A percentile compares a stretch with the other conserved stretches of the same genome.
phyloP scores from a whole-genome alignment of 2,113 vertebrate genomes.

The Corydoras sp. region DNA sequence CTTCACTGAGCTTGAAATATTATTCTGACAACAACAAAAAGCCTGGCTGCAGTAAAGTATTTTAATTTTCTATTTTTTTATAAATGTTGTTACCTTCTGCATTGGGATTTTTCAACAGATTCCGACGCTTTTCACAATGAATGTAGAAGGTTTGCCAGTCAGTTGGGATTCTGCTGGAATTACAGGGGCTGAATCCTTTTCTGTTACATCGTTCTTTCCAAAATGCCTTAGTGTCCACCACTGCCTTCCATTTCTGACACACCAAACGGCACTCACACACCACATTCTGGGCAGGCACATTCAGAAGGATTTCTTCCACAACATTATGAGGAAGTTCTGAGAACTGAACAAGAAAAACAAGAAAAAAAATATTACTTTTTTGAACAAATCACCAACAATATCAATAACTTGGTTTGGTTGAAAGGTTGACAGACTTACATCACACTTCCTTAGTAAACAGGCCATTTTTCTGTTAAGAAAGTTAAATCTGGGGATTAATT shows the following conservation, averaged over 20 bases:
- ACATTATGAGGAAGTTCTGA: conserved; percentile 50
- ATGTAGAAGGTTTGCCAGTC: conserved; percentile 64
- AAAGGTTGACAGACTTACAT: background rate
- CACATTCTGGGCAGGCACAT: conserved; percentile 51
- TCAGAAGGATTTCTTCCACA: conserved; percentile 62
- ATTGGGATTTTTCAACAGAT: conserved; percentile 62
- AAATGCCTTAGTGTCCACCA: conserved; percentile 58
- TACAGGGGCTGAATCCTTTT: conserved; percentile 43
- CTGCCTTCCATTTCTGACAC: conserved; percentile 57
- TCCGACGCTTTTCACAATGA: conserved; percentile 53
- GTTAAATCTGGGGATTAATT: background rate
- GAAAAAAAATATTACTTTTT: background rate
- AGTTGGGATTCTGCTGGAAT: conserved; percentile 27
- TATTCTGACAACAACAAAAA: too few relatives aligned
- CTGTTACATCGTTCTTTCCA: conserved; percentile 62
- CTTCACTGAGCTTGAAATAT: too few relatives aligned
- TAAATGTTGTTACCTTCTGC: conserved; percentile 50
- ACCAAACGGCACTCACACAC: conserved; percentile 57
- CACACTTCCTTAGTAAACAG: background rate
- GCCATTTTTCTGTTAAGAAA: background rate
- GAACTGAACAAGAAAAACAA: background rate
- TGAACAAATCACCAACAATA: background rate
- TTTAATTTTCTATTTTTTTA: too few relatives aligned
- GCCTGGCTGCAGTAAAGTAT: too few relatives aligned
- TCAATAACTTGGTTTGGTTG: background rate